Percentiles rank a stretch among this genome's conserved stretches.
Conservation (phyloP, 2,797 vertebrate species). For the Neoniphon sammara region DNA sequence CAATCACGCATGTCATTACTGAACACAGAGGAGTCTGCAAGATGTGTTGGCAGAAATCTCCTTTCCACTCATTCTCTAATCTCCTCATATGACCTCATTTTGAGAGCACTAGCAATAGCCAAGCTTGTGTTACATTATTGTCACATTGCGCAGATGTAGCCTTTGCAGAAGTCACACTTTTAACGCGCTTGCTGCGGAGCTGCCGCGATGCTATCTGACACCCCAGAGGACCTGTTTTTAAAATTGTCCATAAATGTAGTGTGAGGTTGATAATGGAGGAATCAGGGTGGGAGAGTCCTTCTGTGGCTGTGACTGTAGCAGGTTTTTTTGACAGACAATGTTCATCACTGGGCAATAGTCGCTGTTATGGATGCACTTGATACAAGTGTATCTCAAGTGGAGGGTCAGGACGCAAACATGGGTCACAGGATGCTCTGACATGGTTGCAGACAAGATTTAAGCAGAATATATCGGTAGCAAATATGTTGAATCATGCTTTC, state of each 20-base stretch:
- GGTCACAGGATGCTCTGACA: not conserved
- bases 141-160: slow-evolving; percentile 22
- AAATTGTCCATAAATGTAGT: not conserved
- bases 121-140: slow-evolving; percentile 7
- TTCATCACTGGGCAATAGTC: not conserved
- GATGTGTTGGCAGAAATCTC: slow-evolving; percentile 49
- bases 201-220: slow-evolving; percentile 31
- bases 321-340: not conserved
- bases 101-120: slow-evolving; percentile 15
- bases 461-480: too few relatives aligned
- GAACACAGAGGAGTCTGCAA: slow-evolving; percentile 25
- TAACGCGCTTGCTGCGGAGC: slow-evolving; percentile 28
- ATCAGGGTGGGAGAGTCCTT: not conserved
- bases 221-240: slow-evolving; percentile 6
- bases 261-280: slow-evolving; percentile 8
- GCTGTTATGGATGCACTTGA: slow-evolving; percentile 20
- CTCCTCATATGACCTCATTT: slow-evolving; percentile 65
- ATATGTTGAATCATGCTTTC: too few relatives aligned
- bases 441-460: not conserved
- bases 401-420: slow-evolving; percentile 10
- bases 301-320: not conserved
- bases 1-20: slow-evolving; percentile 61
- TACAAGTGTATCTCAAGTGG: slow-evolving; percentile 5
- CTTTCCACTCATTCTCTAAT: slow-evolving; percentile 51
- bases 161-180: slow-evolving; percentile 31